Evolutionary conservation across 2,888 invertebrate species (phyloP), one percentile per base, ranked within the genome.

Genomic region (Amphipyra berbera): DNA sequence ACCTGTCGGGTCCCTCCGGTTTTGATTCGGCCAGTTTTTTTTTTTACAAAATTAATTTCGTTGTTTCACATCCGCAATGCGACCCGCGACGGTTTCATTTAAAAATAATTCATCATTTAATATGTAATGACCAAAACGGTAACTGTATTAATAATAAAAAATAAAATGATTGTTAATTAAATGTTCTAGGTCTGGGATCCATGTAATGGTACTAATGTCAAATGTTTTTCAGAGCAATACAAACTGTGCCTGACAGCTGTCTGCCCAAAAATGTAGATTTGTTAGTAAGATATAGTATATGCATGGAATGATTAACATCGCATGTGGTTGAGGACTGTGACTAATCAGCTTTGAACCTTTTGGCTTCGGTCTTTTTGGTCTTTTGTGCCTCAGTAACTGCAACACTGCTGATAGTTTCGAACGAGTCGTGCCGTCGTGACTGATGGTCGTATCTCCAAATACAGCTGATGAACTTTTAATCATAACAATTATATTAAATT

Each of bases 211-310:
- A 84, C 85, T 87, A 87, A 87, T 86, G 48, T 73, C 73, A 73
- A 73, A 81, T 84, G 87, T 89, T 88, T 95, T 95, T 92, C 94
- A 95, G 94, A 93, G 90, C 93, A 71, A 90, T 94, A 74, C 94
- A 92, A 86, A 95, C 94, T 81, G 94, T 95, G 88, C 94, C 94
- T 84, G 94, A 94, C 88, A 86, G 91, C 91, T 93, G 94, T 85
- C 94, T 95, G 73, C 94, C 94, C 91, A 94, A 93, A 93, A 93
- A 94, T 93, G 94, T 95, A 94, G 94, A 94, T 92, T 94, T 95
- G 94, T 95, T 94, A 95, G 94, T 94, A 94, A 92, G 92, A 82
- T 83, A 85, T 76, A 84, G 83, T 87, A 84, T 85, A 87, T 79
- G 94, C 93, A 94, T 92, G 90, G 68, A 71, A 81, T 83, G 78